Base-by-base conservation (phyloP, 1,140 invertebrate genomes). In the Zaprionus capensis region DNA sequence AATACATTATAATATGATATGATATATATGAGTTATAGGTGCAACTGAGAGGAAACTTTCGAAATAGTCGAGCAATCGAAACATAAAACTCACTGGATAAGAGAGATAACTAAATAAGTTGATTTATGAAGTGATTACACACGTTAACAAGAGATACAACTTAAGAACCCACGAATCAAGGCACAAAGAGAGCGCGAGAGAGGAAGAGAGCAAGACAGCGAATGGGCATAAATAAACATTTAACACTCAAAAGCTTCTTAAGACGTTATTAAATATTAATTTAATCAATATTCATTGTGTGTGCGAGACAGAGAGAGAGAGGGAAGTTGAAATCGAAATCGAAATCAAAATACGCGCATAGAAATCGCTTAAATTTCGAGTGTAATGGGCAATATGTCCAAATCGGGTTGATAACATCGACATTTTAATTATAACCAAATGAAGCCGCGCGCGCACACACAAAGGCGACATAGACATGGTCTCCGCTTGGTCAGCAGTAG, bases 361-460 rank as follows among this genome's bases (percentile, higher is more conserved):
- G 85, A 90, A 90, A 90, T 80, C 85, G 86, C 85, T 85, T 90
- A 91, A 90, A 90, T 90, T 90, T 90, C 82, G 78, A 91, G 78
- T 78, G 74, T 90, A 90, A 90, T 91, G 86, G 87, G 82, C 86
- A 90, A 90, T 90, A 90, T 90, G 86, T 90, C 86, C 80, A 90
- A 91, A 90, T 87, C 82, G 74, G 73, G 80, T 73, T 82, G 86
- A 90, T 90, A 90, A 91, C 86, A 90, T 91, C 86, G 86, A 90
- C 86, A 90, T 90, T 91, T 90, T 90, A 90, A 90, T 90, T 90
- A 90, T 91, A 91, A 91, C 86, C 86, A 90, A 90, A 91, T 90
- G 86, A 91, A 90, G 86, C 78, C 76, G 83, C 84, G 28, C 73
- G 65, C 63, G 28, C 65, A 78, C 55, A 71, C 22, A 63, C 56